Percentiles rank a stretch among this genome's conserved stretches.
These are phyloP conservation scores for Ylistrum balloti DNA, from an alignment of 1,140 invertebrate genomes.

Conservation along the genomic window DNA sequence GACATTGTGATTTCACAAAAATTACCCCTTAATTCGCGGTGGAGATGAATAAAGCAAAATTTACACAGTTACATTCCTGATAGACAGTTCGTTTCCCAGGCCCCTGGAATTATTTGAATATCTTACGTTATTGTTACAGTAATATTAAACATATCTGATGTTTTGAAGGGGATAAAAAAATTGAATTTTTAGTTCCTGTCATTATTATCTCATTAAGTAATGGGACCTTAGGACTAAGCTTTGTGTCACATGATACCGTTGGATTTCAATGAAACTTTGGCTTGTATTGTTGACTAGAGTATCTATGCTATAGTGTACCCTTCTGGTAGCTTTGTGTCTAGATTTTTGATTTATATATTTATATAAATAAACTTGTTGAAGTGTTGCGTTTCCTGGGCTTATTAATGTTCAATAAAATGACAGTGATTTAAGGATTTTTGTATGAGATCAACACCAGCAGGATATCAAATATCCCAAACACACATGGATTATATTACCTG, in stretches of 20 bases:
- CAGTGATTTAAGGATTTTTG: not conserved
- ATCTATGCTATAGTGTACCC: not conserved
- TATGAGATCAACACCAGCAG: not conserved
- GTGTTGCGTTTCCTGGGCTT: not conserved
- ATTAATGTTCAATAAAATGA: constrained; percentile 12
- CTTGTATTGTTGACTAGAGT: not conserved
- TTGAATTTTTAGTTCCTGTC: no score
- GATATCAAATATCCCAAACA: constrained; percentile 22
- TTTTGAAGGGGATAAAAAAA: no score
- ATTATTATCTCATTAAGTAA: not conserved
- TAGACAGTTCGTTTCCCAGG: no score
- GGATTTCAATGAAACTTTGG: not conserved
- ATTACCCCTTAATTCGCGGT: no score
- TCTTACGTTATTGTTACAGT: no score
- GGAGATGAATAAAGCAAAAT: no score
- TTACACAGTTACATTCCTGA: no score
- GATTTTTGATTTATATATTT: not conserved
- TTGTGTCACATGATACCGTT: not conserved
- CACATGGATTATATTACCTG: not conserved
- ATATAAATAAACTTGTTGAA: not conserved
- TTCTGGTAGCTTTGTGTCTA: not conserved
- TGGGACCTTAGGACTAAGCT: not conserved
- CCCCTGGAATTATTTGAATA: no score
- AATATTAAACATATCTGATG: no score
- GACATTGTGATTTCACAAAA: no score